Percentiles rank a stretch among this genome's conserved stretches.
Conservation (phyloP, 2,797 vertebrate genomes). For the Apogon hyalosoma region DNA sequence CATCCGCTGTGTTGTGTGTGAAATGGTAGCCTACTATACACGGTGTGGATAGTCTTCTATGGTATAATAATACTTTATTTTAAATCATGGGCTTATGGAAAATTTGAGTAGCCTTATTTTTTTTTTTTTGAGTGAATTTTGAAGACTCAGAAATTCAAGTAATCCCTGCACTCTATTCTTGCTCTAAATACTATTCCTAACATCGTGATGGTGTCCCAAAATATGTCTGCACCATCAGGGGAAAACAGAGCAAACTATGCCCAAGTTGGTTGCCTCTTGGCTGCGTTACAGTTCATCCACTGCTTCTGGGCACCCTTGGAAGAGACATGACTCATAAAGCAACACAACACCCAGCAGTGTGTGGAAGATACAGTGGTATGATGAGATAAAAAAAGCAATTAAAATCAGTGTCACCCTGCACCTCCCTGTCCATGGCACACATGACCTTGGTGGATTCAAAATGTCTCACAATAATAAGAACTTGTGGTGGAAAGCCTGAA, state of each 20-base stretch:
- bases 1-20: too few relatives aligned
- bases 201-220: neutral
- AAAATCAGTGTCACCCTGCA: slow-evolving; percentile 59
- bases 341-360: slow-evolving; percentile 49
- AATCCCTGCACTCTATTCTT: too few relatives aligned
- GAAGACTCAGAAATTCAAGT: too few relatives aligned
- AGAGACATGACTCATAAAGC: slow-evolving; percentile 64
- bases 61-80: too few relatives aligned
- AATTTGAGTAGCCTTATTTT: too few relatives aligned
- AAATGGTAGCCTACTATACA: too few relatives aligned
- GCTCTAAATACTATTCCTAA: too few relatives aligned
- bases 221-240: slow-evolving; percentile 28
- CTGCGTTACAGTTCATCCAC: slow-evolving; percentile 33
- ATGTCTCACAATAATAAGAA: slow-evolving; percentile 37
- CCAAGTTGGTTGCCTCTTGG: slow-evolving; percentile 40
- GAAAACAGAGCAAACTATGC: slow-evolving; percentile 24
- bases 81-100: too few relatives aligned
- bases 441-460: slow-evolving; percentile 65
- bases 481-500: slow-evolving; percentile 14
- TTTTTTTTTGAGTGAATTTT: too few relatives aligned
- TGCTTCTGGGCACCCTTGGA: slow-evolving; percentile 44
- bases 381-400: slow-evolving; percentile 64
- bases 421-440: slow-evolving; percentile 32
- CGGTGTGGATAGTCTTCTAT: too few relatives aligned
- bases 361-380: slow-evolving; percentile 41